Evolutionary conservation across 2,888 invertebrate species (phyloP).

Genomic region (Melanargia galathea): DNA sequence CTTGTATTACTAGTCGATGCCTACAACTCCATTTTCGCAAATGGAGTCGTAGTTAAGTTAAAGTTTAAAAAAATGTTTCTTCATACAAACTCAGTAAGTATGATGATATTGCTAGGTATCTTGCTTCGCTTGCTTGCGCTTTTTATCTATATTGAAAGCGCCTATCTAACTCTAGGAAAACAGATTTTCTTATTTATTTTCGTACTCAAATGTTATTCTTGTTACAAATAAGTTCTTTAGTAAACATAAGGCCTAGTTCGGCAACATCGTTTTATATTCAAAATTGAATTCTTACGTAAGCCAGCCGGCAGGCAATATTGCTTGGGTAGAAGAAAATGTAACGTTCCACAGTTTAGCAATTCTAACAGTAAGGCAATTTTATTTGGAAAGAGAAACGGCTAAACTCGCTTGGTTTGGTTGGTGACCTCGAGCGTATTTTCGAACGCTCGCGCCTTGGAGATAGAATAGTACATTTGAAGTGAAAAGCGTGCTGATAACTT

Average conservation of each 20-base stretch:
- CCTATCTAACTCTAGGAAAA: not conserved
- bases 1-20: too few species aligned
- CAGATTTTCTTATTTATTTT: not conserved
- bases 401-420: not conserved
- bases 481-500: too few species aligned
- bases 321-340: constrained; percentile 20
- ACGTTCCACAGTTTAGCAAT: not conserved
- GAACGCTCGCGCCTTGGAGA: too few species aligned
- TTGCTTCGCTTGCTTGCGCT: too few species aligned
- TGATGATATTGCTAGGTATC: not conserved
- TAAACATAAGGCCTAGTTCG: constrained; percentile 22
- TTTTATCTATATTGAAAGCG: not conserved
- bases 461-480: too few species aligned
- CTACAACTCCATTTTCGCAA: too few species aligned
- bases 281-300: constrained; percentile 37
- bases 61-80: too few species aligned
- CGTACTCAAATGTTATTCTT: constrained; percentile 2
- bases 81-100: too few species aligned
- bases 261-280: constrained; percentile 20
- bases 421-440: too few species aligned
- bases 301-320: constrained; percentile 24
- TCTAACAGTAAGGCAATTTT: not conserved
- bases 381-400: not conserved
- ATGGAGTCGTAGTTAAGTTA: too few species aligned
- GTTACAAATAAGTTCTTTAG: constrained; percentile 17